Evolutionary conservation across 2,797 vertebrate species (phyloP).

Genomic region (Acrossocheilus wenchowensis): DNA sequence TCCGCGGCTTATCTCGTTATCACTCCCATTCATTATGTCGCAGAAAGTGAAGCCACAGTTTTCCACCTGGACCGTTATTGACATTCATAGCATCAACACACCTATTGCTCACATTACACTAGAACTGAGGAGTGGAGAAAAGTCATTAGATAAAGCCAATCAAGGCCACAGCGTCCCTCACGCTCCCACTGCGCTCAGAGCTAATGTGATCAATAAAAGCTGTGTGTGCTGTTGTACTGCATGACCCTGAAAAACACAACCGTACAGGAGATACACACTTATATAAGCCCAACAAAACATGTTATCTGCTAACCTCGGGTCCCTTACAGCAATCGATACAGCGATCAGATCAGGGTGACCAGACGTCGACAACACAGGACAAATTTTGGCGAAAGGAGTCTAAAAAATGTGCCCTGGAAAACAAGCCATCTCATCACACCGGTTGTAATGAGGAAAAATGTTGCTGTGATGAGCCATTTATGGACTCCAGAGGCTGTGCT

Average conservation of each 20-base stretch:
- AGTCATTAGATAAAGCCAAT: constrained; percentile 50
- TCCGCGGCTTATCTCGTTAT: not conserved
- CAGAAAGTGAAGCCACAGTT: constrained; percentile 6
- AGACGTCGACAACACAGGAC: constrained; percentile 21
- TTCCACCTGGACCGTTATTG: constrained; percentile 25
- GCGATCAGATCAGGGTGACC: constrained; percentile 23
- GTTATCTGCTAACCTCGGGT: constrained; percentile 12
- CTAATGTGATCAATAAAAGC: constrained; percentile 52
- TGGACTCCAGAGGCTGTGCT: constrained; percentile 26
- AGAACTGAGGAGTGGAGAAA: constrained; percentile 38
- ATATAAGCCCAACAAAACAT: constrained; percentile 19
- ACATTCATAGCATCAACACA: constrained; percentile 31
- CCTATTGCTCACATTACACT: constrained; percentile 23
- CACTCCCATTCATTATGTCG: not conserved
- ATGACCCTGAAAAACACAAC: constrained; percentile 36
- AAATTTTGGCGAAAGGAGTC: not conserved
- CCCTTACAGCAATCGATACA: constrained; percentile 16
- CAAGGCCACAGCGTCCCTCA: constrained; percentile 43
- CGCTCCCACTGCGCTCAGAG: constrained; percentile 11
- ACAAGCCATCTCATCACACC: not conserved
- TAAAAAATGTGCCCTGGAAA: not conserved
- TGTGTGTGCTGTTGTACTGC: constrained; percentile 38
- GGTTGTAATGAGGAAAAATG: constrained; percentile 31
- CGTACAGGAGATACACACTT: constrained; percentile 10
- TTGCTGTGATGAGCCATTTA: constrained; percentile 26